A percentile compares a stretch with the other conserved stretches of the same genome.
phyloP scores from a whole-genome alignment of 2,888 invertebrate species.

The Papilio demoleus region DNA sequence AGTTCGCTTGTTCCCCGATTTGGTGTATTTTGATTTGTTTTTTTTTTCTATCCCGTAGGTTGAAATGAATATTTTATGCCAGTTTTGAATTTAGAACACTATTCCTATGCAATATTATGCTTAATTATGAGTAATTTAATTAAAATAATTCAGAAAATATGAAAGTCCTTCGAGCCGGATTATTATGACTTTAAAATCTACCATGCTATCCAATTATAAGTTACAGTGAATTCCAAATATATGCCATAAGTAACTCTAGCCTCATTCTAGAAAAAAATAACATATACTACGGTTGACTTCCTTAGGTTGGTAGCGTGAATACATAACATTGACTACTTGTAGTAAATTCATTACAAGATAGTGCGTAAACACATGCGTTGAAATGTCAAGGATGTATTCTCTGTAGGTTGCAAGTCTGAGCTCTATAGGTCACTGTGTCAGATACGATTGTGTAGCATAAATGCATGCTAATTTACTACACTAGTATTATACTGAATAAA shows the following conservation, averaged over 20 bases:
- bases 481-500: background rate
- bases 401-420: slow-evolving; percentile 13
- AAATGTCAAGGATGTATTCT: slow-evolving; percentile 43
- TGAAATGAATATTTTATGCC: slow-evolving; percentile 54
- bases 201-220: no score
- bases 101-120: background rate
- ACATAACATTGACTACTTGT: background rate
- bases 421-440: slow-evolving; percentile 40
- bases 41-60: slow-evolving; percentile 49
- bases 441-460: slow-evolving; percentile 14
- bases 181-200: no score
- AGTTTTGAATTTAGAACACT: slow-evolving; percentile 51
- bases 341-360: background rate
- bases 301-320: no score
- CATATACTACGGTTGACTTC: no score
- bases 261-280: no score
- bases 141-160: no score
- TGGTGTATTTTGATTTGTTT: slow-evolving; percentile 60
- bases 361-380: slow-evolving; percentile 26
- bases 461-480: slow-evolving; percentile 9
- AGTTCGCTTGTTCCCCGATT: slow-evolving; percentile 64
- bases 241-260: no score
- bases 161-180: no score
- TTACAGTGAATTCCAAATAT: no score
- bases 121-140: background rate